Evolutionary conservation across 2,888 invertebrate genomes (phyloP).

Genomic region (Odontothrips loti): DNA sequence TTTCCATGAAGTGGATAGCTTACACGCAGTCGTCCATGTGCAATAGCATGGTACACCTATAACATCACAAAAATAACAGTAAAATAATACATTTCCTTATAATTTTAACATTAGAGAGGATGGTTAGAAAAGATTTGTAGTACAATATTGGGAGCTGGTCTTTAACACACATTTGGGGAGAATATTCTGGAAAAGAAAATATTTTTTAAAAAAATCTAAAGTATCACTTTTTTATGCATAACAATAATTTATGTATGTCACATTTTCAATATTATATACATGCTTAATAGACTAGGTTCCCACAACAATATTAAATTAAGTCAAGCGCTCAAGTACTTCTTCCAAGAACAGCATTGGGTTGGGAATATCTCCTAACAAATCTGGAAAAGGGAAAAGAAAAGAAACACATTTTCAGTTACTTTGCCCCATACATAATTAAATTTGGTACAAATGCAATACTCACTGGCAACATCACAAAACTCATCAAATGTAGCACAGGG

Average conservation of each 20-base stretch:
- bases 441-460: slow-evolving; percentile 20
- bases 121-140: background rate
- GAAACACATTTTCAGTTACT: background rate
- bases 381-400: background rate
- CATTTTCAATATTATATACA: background rate
- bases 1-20: background rate
- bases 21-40: background rate
- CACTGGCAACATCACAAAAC: slow-evolving; percentile 88
- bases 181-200: background rate
- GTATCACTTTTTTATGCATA: slow-evolving; percentile 21
- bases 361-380: background rate
- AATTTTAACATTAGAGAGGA: slow-evolving; percentile 1
- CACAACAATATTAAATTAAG: background rate
- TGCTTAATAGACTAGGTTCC: background rate
- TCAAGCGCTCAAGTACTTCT: background rate
- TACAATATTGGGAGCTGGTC: background rate
- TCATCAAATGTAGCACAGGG: slow-evolving; percentile 87
- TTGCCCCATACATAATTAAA: background rate
- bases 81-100: slow-evolving; percentile 22
- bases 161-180: background rate
- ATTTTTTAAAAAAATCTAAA: background rate
- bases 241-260: slow-evolving; percentile 23
- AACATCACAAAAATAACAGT: slow-evolving; percentile 27
- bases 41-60: slow-evolving; percentile 10
- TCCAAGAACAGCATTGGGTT: slow-evolving; percentile 2